A percentile compares a stretch with the other conserved stretches of the same genome.
These are phyloP conservation scores for Brachypalpus laphriformis DNA, from an alignment of 2,888 invertebrate species.

Conservation along the genomic window DNA sequence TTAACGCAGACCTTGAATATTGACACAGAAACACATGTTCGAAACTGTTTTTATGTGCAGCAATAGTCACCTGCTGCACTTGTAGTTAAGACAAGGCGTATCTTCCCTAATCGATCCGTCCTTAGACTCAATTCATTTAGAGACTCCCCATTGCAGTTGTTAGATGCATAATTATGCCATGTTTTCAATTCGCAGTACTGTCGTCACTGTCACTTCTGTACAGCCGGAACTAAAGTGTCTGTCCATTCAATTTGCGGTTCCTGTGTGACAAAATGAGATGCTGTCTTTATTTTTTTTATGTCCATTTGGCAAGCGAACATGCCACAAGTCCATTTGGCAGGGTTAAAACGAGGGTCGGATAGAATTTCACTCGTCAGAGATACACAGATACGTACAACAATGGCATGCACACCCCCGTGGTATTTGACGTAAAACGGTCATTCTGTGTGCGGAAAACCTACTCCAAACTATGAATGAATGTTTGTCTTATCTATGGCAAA, in stretches of 20 bases:
- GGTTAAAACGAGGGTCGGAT: constrained; percentile 25
- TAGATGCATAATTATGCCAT: not conserved
- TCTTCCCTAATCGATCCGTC: constrained; percentile 29
- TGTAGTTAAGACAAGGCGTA: constrained; percentile 23
- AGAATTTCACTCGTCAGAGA: constrained; percentile 51
- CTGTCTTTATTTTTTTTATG: constrained; percentile 22
- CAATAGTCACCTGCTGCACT: constrained; percentile 21
- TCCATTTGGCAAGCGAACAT: constrained; percentile 34
- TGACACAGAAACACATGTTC: constrained; percentile 28
- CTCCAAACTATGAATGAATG: constrained; percentile 72
- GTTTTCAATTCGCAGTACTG: not conserved
- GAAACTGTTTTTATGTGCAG: not conserved
- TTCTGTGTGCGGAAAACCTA: constrained; percentile 56
- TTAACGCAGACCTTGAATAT: constrained; percentile 31
- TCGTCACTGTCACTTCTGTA: not conserved
- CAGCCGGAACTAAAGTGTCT: constrained; percentile 50
- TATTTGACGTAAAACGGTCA: constrained; percentile 67
- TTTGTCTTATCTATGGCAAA: constrained; percentile 72
- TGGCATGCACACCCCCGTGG: constrained; percentile 16
- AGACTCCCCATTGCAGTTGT: not conserved
- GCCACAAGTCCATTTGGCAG: constrained; percentile 32
- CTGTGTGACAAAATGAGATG: constrained; percentile 27
- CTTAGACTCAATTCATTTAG: constrained; percentile 40
- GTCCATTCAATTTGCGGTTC: constrained; percentile 39
- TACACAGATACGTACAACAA: constrained; percentile 10